phyloP scores from a whole-genome alignment of 2,113 vertebrate species.

The Tympanuchus pallidicinctus region DNA sequence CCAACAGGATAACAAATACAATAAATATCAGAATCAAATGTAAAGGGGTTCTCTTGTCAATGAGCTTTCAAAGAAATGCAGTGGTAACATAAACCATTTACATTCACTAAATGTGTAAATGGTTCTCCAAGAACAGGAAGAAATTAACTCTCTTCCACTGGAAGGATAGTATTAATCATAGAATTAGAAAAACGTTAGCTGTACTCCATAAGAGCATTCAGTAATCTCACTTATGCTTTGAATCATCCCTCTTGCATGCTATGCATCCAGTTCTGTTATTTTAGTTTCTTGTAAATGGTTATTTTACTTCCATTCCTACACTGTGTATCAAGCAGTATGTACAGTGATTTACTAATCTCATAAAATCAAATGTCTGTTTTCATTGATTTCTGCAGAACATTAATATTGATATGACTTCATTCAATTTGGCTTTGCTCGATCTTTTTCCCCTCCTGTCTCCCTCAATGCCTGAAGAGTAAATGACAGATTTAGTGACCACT shows the following conservation, averaged over 20 bases:
- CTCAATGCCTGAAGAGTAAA: not conserved
- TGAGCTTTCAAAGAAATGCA: not conserved
- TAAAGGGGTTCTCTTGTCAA: not conserved
- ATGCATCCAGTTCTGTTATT: not conserved
- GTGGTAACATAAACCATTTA: not conserved
- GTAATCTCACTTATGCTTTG: not conserved
- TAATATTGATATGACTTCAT: constrained; percentile 51
- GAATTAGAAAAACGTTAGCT: constrained; percentile 57
- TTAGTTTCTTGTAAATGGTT: constrained; percentile 21
- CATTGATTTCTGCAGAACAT: constrained; percentile 44
- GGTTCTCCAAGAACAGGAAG: not conserved
- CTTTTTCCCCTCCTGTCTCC: not conserved
- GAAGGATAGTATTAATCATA: not conserved
- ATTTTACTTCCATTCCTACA: constrained; percentile 41
- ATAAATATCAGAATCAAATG: not conserved
- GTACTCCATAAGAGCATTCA: not conserved
- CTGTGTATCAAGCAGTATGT: constrained; percentile 1
- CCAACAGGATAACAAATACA: not conserved
- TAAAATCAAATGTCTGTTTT: constrained; percentile 60
- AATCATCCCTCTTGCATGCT: not conserved
- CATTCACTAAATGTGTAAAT: not conserved
- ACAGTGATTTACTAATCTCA: constrained; percentile 54
- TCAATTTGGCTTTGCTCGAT: not conserved
- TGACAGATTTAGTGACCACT: constrained; percentile 43
- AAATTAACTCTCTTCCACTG: not conserved